Conservation (phyloP, 2,888 invertebrate genomes). For the Conops quadrifasciatus region DNA sequence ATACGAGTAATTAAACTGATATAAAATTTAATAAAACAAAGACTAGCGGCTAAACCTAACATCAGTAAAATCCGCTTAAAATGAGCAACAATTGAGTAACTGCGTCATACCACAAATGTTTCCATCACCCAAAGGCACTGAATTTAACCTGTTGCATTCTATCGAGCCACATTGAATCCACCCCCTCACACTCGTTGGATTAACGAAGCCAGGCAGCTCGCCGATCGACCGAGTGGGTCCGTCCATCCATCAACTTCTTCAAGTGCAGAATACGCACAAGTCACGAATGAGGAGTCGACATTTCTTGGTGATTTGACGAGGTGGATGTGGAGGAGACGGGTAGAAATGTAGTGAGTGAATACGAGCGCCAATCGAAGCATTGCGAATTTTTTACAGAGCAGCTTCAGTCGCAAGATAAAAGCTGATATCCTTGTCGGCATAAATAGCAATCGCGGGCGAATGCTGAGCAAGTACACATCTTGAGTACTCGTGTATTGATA, state of each 20-base stretch:
- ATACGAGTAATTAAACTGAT: not conserved
- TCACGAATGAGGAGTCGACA: too few relatives aligned
- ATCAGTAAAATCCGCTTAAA: not conserved
- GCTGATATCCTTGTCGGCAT: conserved; percentile 53
- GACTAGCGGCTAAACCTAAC: not conserved
- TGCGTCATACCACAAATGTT: too few relatives aligned
- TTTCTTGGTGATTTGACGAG: too few relatives aligned
- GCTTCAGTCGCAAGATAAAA: conserved; percentile 42
- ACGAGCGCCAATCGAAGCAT: conserved; percentile 49
- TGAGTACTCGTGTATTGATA: too few relatives aligned
- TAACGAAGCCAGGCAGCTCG: too few relatives aligned
- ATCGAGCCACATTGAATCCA: not conserved
- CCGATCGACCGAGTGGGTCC: not conserved
- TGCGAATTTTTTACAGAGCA: conserved; percentile 44
- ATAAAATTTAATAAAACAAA: not conserved
- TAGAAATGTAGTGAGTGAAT: too few relatives aligned
- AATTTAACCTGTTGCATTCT: conserved; percentile 26
- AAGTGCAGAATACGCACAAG: not conserved
- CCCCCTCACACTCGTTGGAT: not conserved
- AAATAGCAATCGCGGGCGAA: conserved; percentile 55
- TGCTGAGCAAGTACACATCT: conserved; percentile 50
- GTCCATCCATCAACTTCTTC: not conserved
- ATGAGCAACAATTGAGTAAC: too few relatives aligned
- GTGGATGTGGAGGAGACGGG: too few relatives aligned
- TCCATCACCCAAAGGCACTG: too few relatives aligned